These are phyloP conservation scores for Miniopterus natalensis DNA, from an alignment of 2,113 vertebrate genomes.

Conservation along the genomic window DNA sequence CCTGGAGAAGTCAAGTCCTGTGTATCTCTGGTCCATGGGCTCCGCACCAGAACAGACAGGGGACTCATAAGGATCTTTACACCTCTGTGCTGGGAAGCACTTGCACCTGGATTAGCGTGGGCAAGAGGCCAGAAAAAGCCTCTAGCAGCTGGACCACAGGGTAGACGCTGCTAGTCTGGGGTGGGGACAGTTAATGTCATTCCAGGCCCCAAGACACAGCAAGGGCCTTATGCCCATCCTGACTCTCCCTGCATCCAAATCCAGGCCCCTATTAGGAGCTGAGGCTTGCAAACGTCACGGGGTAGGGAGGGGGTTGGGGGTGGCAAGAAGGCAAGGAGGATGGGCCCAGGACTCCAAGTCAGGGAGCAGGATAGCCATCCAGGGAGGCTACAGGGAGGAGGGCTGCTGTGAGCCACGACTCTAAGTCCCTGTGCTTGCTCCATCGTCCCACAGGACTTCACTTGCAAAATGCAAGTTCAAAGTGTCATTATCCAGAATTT, in stretches of 20 bases:
- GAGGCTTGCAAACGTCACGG: neutral
- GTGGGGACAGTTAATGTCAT: neutral
- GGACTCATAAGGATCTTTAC: neutral
- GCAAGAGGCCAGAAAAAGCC: neutral
- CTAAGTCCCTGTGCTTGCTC: neutral
- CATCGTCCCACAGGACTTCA: neutral
- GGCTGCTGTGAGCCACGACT: neutral
- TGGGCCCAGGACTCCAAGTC: neutral
- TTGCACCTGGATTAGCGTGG: neutral
- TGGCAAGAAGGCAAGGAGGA: neutral
- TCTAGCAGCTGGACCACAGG: rapidly evolving
- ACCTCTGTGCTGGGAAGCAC: neutral
- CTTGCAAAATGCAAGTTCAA: neutral
- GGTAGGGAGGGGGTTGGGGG: rapidly evolving
- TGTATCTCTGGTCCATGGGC: neutral
- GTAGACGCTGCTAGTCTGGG: neutral
- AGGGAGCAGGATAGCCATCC: neutral
- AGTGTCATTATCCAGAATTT: neutral
- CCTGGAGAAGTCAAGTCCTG: neutral
- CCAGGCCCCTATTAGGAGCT: neutral
- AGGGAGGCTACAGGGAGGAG: neutral
- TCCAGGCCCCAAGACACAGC: neutral
- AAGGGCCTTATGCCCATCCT: rapidly evolving
- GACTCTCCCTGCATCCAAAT: neutral
- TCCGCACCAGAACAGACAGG: neutral